Conservation (phyloP, 2,113 vertebrate genomes). For the Chitala chitala region DNA sequence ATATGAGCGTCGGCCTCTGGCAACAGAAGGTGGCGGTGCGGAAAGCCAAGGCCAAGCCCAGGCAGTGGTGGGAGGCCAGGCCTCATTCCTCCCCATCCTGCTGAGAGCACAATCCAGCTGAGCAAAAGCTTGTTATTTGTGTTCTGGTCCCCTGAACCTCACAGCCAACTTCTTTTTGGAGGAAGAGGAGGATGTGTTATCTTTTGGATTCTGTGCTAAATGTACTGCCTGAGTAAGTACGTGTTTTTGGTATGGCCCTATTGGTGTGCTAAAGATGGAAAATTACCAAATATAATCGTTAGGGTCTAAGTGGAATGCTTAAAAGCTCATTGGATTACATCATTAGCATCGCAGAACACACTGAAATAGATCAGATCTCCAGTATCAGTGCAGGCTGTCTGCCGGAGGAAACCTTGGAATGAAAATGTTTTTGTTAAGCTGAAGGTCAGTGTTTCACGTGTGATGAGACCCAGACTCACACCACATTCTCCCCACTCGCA, state of each 20-base stretch:
- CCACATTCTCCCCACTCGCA: conserved; percentile 2
- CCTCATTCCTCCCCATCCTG: neutral
- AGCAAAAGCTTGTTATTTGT: conserved; percentile 12
- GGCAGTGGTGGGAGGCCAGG: neutral
- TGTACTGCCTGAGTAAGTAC: neutral
- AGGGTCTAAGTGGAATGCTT: neutral
- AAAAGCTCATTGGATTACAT: neutral
- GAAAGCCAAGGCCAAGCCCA: neutral
- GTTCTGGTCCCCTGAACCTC: neutral
- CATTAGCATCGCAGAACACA: neutral
- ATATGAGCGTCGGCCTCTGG: conserved; percentile 21
- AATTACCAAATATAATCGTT: neutral
- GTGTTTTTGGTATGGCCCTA: neutral
- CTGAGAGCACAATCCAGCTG: neutral
- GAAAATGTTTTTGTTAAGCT: neutral
- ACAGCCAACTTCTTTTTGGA: neutral
- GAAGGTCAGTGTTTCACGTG: neutral
- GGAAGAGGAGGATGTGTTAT: neutral
- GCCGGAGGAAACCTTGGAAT: neutral
- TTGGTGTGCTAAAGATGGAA: neutral
- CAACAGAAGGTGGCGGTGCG: neutral
- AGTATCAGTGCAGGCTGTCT: neutral
- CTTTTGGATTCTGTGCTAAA: neutral
- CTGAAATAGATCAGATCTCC: conserved; percentile 11
- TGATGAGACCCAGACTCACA: conserved; percentile 1